These are phyloP conservation scores for Nansenia antarctica DNA, from an alignment of 2,113 vertebrate genomes.

Conservation along the genomic window DNA sequence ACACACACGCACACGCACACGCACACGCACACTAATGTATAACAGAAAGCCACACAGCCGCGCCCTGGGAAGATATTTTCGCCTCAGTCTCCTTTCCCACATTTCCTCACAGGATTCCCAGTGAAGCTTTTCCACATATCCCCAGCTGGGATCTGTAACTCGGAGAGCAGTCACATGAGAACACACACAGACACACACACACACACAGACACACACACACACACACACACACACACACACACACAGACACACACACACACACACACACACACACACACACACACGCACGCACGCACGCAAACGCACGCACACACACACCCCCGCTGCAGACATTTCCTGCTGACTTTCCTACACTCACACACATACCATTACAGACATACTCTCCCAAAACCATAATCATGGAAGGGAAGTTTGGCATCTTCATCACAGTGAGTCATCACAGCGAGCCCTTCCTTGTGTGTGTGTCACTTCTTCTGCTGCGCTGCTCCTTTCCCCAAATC, in stretches of 20 bases:
- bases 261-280: conserved; percentile 23
- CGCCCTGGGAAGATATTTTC: conserved; percentile 61
- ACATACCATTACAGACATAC: not conserved
- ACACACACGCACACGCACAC: too few relatives aligned
- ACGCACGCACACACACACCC: not conserved
- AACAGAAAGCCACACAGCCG: conserved; percentile 55
- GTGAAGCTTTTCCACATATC: conserved; percentile 50
- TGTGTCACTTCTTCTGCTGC: not conserved
- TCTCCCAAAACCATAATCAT: not conserved
- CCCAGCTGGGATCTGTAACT: conserved; percentile 18
- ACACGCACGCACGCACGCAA: not conserved
- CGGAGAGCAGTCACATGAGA: not conserved
- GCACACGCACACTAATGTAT: conserved; percentile 16
- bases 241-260: conserved; percentile 18
- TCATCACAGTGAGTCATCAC: not conserved
- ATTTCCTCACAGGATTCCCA: conserved; percentile 51
- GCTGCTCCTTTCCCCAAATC: not conserved
- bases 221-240: conserved; percentile 3
- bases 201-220: conserved; percentile 26
- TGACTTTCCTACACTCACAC: not conserved
- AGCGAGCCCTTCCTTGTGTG: not conserved
- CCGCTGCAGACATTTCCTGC: too few relatives aligned
- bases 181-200: conserved; percentile 28
- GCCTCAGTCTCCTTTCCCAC: conserved; percentile 44
- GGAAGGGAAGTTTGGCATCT: too few relatives aligned